Base-by-base conservation (phyloP, 2,113 vertebrate genomes). In the Trichomycterus rosablanca region DNA sequence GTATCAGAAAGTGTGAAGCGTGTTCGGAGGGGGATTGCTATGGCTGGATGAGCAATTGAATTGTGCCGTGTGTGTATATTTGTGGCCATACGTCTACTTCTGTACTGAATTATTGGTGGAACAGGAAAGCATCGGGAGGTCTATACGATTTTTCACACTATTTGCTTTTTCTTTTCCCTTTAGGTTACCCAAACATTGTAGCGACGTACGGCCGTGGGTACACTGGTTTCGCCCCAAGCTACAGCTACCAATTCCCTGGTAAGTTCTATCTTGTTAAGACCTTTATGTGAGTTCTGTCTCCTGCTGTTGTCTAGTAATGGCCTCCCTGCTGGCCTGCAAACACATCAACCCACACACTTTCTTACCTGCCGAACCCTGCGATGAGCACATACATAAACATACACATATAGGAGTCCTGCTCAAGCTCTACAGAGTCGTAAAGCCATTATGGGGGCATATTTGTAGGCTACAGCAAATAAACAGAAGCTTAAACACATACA, bases 181-280 rank as follows among this genome's bases (percentile, higher is more conserved):
- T 78, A 94, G 91, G 91, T 86, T 94, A 94, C 78, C 92, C 91
- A 32, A 93, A 93, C 81, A 93, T 94, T 63, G 92, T 93, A 64
- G 91, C 92, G 12, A 92, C 92, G 1, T 94, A 94, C 8, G 92
- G 92, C 78, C 82, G 92, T 74, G 92, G 91, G 80, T 94, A 94
- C 61, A 92, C 91, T 12, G 91, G 92, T 80, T 93, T 94, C 66
- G 88, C 91, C 76, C 92, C 92, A 35, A 92, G 91, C 79, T 94
- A 94, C 79, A 92, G 92, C 83, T 94, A 94, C 77, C 92, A 94
- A 67, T 94, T 94, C 79, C 92, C 92, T 86, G 90, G 92, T 93
- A 86, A 16, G 90, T 89, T 70, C 61, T 63, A 55, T 76, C 64
- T 61, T 59, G 63, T 74, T 74, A 71, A 67, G 26, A 56, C 15